Evolutionary conservation across 2,797 vertebrate species (phyloP).

Genomic region (Argentina silus): DNA sequence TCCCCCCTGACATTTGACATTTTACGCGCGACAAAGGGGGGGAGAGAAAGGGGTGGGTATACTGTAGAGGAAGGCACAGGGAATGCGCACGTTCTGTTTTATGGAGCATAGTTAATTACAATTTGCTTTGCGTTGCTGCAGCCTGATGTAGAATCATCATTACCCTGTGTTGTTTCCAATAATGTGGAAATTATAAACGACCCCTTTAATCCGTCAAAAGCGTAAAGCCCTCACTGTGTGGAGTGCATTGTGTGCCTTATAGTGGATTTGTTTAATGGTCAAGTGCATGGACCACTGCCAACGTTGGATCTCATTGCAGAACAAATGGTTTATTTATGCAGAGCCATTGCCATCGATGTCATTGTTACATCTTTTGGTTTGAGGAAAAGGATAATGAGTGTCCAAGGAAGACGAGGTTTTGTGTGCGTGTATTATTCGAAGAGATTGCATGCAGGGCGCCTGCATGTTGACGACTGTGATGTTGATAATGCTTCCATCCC

Average conservation of each 20-base stretch:
- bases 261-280: neutral
- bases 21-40: neutral
- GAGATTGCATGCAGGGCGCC: neutral
- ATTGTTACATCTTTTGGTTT: neutral
- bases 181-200: slow-evolving; percentile 33
- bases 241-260: neutral
- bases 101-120: slow-evolving; percentile 49
- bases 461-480: neutral
- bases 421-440: neutral
- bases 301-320: neutral
- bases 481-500: neutral
- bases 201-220: neutral
- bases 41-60: neutral
- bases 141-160: slow-evolving; percentile 23
- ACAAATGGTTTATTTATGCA: neutral
- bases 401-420: neutral
- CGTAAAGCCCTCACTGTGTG: neutral
- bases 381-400: neutral
- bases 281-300: neutral
- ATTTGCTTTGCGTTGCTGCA: slow-evolving; percentile 46
- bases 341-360: neutral
- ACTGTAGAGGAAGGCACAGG: too few relatives aligned
- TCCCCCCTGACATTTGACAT: neutral
- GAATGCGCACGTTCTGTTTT: slow-evolving; percentile 36
- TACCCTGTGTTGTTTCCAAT: slow-evolving; percentile 37